A percentile compares a stretch with the other conserved stretches of the same genome.
Evolutionary conservation across 2,888 invertebrate genomes (phyloP).

Genomic region (Helicoverpa assulta): DNA sequence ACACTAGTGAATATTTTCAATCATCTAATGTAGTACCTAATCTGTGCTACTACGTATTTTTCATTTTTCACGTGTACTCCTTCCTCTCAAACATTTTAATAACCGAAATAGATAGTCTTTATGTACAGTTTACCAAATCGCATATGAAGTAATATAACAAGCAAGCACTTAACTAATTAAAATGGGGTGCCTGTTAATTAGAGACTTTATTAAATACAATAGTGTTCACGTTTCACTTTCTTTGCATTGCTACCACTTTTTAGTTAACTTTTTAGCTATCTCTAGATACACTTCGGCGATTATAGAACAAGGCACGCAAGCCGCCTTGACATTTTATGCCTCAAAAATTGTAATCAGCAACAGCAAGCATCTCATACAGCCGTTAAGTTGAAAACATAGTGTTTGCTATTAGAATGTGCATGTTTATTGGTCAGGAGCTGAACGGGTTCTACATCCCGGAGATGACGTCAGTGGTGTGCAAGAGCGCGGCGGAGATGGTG

Average conservation of each 20-base stretch:
- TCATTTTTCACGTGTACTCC: too few relatives aligned
- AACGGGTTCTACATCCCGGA: conserved; percentile 98
- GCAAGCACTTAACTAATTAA: conserved; percentile 21
- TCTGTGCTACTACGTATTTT: too few relatives aligned
- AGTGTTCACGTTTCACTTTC: conserved; percentile 60
- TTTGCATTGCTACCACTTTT: conserved; percentile 35
- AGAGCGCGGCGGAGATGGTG: conserved; percentile 97
- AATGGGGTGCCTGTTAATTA: conserved; percentile 48
- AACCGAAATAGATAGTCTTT: too few relatives aligned
- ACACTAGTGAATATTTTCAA: neutral
- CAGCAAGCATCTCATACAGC: too few relatives aligned
- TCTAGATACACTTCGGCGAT: conserved; percentile 28
- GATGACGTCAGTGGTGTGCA: conserved; percentile 98
- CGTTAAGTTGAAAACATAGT: too few relatives aligned
- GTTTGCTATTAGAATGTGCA: too few relatives aligned
- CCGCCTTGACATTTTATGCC: too few relatives aligned
- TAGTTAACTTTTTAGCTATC: conserved; percentile 34
- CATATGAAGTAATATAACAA: conserved; percentile 9
- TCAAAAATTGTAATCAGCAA: too few relatives aligned
- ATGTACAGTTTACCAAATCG: neutral
- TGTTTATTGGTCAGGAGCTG: conserved; percentile 80
- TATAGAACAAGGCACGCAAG: neutral
- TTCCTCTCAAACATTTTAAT: too few relatives aligned
- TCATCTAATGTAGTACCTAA: neutral
- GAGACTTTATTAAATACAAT: conserved; percentile 48